Conservation (phyloP, 2,113 vertebrate genomes). For the Alces alces region DNA sequence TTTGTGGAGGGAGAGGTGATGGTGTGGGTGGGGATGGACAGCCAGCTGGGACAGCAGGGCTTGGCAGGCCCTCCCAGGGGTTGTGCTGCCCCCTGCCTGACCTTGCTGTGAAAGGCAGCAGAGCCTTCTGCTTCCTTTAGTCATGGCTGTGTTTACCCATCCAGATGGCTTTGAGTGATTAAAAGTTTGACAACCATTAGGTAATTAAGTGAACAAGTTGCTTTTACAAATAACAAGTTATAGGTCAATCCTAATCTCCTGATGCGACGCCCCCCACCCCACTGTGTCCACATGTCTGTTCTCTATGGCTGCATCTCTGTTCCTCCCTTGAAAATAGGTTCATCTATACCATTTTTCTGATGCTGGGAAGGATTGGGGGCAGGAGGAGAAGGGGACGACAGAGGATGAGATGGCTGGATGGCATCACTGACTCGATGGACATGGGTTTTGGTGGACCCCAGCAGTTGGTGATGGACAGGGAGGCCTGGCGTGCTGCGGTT, state of each 20-base stretch:
- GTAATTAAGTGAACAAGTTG: neutral
- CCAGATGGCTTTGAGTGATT: neutral
- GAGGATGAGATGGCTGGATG: too few species aligned
- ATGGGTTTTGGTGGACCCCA: too few species aligned
- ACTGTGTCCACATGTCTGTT: neutral
- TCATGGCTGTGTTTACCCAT: neutral
- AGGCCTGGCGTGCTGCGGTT: too few species aligned
- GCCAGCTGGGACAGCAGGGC: too few species aligned
- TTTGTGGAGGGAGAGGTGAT: neutral
- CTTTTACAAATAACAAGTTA: neutral
- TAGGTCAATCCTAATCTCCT: neutral
- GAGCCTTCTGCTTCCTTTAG: neutral
- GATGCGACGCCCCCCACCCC: fast-evolving
- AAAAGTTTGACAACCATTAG: neutral
- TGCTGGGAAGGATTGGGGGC: too few species aligned
- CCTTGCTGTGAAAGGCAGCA: neutral
- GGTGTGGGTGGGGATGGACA: fast-evolving
- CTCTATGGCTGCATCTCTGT: neutral
- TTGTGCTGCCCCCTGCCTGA: neutral
- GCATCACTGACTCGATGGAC: too few species aligned
- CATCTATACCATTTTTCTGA: neutral
- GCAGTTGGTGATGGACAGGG: too few species aligned
- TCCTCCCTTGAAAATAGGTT: neutral
- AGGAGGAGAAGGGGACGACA: too few species aligned
- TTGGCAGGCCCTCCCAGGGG: neutral